These are phyloP conservation scores for Myotis lucifugus DNA, from an alignment of 2,113 vertebrate genomes.

Conservation along the genomic window DNA sequence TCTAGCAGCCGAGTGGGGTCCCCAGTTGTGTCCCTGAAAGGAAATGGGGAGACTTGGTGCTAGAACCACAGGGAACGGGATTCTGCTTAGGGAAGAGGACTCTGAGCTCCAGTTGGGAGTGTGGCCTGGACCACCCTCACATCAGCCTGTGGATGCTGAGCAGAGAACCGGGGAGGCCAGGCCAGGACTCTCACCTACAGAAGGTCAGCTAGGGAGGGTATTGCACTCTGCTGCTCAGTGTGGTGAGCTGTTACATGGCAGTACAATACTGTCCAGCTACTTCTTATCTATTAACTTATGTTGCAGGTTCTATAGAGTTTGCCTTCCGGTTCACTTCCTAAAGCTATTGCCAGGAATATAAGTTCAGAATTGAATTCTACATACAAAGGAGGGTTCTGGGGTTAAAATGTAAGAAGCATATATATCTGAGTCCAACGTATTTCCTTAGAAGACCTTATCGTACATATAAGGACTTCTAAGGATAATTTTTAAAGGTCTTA, in stretches of 20 bases:
- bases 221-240: neutral
- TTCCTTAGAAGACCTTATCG: neutral
- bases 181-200: neutral
- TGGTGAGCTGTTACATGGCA: neutral
- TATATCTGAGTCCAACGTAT: neutral
- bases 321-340: neutral
- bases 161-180: neutral
- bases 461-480: neutral
- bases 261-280: neutral
- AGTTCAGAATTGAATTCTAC: neutral
- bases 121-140: rapidly evolving
- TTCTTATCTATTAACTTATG: neutral
- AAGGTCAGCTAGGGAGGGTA: neutral
- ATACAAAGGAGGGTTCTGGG: neutral
- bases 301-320: neutral
- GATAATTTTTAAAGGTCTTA: neutral
- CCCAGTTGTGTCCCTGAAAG: neutral
- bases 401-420: neutral
- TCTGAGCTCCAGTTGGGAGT: neutral
- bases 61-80: neutral
- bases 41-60: neutral
- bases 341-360: neutral
- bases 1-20: neutral
- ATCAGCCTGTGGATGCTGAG: neutral
- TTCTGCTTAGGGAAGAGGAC: neutral